Conservation (phyloP, 2,113 vertebrate species). For the Noctilio leporinus region DNA sequence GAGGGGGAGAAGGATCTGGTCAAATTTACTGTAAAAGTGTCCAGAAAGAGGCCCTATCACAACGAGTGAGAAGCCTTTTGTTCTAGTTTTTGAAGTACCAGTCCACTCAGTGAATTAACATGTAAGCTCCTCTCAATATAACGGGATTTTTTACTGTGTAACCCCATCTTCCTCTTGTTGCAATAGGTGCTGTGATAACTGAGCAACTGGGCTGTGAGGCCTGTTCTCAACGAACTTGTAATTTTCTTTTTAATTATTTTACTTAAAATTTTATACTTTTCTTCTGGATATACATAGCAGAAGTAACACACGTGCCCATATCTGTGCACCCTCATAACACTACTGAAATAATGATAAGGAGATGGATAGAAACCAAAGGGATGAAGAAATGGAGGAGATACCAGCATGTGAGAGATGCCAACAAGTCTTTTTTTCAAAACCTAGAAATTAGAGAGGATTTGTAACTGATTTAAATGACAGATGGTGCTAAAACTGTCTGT, state of each 20-base stretch:
- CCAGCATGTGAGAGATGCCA: not conserved
- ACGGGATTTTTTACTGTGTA: not conserved
- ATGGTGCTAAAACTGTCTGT: not conserved
- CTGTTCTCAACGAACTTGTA: not conserved
- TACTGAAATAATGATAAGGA: not conserved
- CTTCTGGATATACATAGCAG: not conserved
- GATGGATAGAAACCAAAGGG: not conserved
- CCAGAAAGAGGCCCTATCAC: not conserved
- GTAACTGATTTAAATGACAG: not conserved
- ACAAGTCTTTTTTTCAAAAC: not conserved
- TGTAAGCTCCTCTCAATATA: not conserved
- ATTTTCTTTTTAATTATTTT: not conserved
- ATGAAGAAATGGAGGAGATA: not conserved
- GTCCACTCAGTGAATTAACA: not conserved
- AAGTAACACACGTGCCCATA: not conserved
- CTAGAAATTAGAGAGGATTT: not conserved
- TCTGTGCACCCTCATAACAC: not conserved
- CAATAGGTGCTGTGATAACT: not conserved
- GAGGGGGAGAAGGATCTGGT: slow-evolving; percentile 42
- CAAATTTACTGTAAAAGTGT: slow-evolving; percentile 54
- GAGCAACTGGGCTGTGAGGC: not conserved
- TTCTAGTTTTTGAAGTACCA: not conserved
- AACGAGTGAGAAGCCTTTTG: not conserved
- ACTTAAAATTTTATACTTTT: not conserved
- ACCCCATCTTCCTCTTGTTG: no score